phyloP scores from a whole-genome alignment of 2,888 invertebrate genomes.

The Netelia inedita region DNA sequence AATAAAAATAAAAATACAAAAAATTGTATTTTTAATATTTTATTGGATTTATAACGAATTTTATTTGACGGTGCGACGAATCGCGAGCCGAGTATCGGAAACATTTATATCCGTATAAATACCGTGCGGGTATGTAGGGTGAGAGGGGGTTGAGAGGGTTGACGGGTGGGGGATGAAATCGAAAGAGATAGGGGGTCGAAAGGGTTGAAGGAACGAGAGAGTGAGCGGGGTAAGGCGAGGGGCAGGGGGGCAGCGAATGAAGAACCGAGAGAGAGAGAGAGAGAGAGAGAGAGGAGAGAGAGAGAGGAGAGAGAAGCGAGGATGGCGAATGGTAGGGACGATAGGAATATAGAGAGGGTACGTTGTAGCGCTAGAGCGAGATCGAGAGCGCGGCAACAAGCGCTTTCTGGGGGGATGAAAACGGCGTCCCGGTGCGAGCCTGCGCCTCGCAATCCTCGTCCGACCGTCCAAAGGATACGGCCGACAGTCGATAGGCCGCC shows the following conservation, averaged over 20 bases:
- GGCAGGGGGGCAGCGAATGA: conserved; percentile 13
- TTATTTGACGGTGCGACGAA: too few relatives aligned
- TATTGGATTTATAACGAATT: too few relatives aligned
- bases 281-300: neutral
- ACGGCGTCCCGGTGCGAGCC: conserved; percentile 75
- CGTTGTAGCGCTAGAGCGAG: conserved; percentile 29
- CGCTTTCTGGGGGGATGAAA: conserved; percentile 54
- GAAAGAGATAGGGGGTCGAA: neutral
- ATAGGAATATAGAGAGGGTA: conserved; percentile 33
- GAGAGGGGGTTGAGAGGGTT: neutral
- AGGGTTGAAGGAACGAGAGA: neutral
- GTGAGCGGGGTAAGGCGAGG: conserved; percentile 12
- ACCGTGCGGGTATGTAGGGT: neutral
- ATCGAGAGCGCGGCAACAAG: conserved; percentile 60
- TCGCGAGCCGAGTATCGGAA: too few relatives aligned
- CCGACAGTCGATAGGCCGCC: conserved; percentile 79
- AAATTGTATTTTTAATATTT: too few relatives aligned
- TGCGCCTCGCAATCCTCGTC: conserved; percentile 72
- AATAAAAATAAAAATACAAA: too few relatives aligned
- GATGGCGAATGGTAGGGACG: conserved; percentile 19
- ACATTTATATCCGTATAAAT: neutral
- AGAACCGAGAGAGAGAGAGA: neutral
- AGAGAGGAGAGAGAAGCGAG: conserved; percentile 1
- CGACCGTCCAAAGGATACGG: conserved; percentile 70
- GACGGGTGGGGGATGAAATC: neutral